Evolutionary conservation across 2,888 invertebrate species (phyloP), one percentile per base, ranked within the genome.

Genomic region (Epirrita christyi): DNA sequence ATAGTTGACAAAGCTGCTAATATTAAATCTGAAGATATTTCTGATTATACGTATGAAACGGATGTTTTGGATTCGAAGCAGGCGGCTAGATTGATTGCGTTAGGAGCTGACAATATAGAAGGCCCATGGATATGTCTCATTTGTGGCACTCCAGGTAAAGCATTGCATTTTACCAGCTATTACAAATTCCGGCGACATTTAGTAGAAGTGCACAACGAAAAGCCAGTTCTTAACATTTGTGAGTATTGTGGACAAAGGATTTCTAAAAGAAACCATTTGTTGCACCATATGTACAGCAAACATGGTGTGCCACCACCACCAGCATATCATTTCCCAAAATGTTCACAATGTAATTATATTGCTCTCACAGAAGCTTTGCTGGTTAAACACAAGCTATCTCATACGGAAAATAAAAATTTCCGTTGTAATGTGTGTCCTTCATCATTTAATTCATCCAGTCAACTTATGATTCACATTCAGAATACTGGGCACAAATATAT

Each of bases 221-320:
- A 94, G 66, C 95, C 96, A 59, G 95, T 97, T 76, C 88, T 94
- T 1, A 93, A 94, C 38, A 94, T 97, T 34, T 97, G 97, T 83
- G 97, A 97, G 78, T 95, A 96, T 71, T 97, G 97, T 85, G 97
- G 97, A 0, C 94, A 96, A 75, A 95, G 94, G 72, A 95, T 96
- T 15, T 88, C 90, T 1, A 96, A 95, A 72, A 93, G 96, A 64
- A 95, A 96, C 68, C 93, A 95, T 63, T 89, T 97, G 59, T 88
- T 96, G 72, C 96, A 96, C 79, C 97, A 97, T 80, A 86, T 96
- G 78, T 96, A 95, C 70, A 94, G 95, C 0, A 96, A 96, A 73
- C 97, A 97, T 86, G 95, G 95, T 58, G 93, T 97, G 34, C 93
- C 94, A 10, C 95, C 96, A 6, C 95, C 96, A 1, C 86, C 94